phyloP scores from a whole-genome alignment of 2,797 vertebrate genomes.

The Ctenopoma kingsleyae region DNA sequence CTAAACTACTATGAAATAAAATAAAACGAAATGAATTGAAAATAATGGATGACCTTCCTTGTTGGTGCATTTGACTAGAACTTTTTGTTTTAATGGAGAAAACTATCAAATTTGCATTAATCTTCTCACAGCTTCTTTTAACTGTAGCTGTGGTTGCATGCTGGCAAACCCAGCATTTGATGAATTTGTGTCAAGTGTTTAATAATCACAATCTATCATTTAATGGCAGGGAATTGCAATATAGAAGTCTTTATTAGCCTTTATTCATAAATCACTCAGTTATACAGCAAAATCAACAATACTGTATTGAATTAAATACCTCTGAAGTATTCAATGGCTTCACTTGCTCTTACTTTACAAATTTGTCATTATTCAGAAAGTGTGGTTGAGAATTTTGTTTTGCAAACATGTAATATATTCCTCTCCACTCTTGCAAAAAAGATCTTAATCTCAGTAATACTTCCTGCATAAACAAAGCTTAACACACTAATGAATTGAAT shows the following conservation, averaged over 20 bases:
- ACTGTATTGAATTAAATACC: neutral
- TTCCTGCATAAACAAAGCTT: no score
- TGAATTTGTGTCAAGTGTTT: slow-evolving; percentile 22
- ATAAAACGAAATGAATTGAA: neutral
- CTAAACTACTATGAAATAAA: neutral
- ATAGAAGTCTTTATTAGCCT: slow-evolving; percentile 1
- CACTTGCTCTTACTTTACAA: no score
- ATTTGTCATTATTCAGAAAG: neutral
- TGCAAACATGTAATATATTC: no score
- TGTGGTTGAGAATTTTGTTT: neutral
- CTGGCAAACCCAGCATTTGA: slow-evolving; percentile 21
- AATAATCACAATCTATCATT: slow-evolving; percentile 22
- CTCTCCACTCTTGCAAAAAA: no score
- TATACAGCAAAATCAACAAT: neutral
- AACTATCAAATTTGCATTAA: slow-evolving; percentile 3
- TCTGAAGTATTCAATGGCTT: neutral
- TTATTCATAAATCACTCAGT: neutral
- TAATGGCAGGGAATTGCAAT: slow-evolving; percentile 1
- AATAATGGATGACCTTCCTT: neutral
- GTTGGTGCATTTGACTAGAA: neutral
- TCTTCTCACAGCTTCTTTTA: slow-evolving; percentile 16
- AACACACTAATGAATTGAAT: neutral
- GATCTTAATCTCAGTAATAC: no score
- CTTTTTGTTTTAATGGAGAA: neutral
- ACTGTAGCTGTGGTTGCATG: neutral